phyloP scores from a whole-genome alignment of 1,140 invertebrate genomes.

The Coboldia fuscipes region DNA sequence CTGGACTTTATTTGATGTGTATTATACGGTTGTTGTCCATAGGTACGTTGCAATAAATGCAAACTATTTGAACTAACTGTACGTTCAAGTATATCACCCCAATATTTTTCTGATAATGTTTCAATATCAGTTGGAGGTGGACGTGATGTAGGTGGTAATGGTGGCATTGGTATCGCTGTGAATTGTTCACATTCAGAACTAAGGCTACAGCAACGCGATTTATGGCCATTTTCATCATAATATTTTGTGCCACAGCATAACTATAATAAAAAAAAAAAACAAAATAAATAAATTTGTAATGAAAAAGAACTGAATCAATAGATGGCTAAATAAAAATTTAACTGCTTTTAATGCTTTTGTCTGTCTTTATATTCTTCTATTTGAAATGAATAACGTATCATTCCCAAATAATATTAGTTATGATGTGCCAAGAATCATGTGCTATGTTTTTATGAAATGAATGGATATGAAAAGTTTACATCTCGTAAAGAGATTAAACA shows the following conservation, averaged over 20 bases:
- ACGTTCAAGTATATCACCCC: conserved; percentile 50
- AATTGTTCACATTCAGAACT: conserved; percentile 21
- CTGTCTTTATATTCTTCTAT: too few relatives aligned
- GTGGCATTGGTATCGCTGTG: conserved; percentile 16
- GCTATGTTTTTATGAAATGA: too few relatives aligned
- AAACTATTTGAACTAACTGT: conserved; percentile 44
- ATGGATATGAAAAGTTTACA: too few relatives aligned
- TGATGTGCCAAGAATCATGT: too few relatives aligned
- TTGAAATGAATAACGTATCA: too few relatives aligned
- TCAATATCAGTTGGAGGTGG: conserved; percentile 32
- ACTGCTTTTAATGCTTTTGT: too few relatives aligned
- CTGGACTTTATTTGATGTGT: conserved; percentile 3
- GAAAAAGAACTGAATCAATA: conserved; percentile 8
- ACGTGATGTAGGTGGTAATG: conserved; percentile 15
- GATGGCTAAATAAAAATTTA: background rate
- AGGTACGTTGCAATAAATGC: conserved; percentile 29
- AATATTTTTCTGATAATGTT: conserved; percentile 50
- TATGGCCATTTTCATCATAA: conserved; percentile 19
- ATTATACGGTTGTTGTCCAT: background rate
- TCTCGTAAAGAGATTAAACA: too few relatives aligned
- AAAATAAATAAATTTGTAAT: conserved; percentile 1
- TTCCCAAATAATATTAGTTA: too few relatives aligned
- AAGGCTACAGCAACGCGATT: conserved; percentile 21
- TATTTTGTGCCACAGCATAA: conserved; percentile 15
- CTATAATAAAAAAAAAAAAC: conserved; percentile 7